A percentile compares a stretch with the other conserved stretches of the same genome.
phyloP scores from a whole-genome alignment of 2,113 vertebrate species.

The Charina bottae region DNA sequence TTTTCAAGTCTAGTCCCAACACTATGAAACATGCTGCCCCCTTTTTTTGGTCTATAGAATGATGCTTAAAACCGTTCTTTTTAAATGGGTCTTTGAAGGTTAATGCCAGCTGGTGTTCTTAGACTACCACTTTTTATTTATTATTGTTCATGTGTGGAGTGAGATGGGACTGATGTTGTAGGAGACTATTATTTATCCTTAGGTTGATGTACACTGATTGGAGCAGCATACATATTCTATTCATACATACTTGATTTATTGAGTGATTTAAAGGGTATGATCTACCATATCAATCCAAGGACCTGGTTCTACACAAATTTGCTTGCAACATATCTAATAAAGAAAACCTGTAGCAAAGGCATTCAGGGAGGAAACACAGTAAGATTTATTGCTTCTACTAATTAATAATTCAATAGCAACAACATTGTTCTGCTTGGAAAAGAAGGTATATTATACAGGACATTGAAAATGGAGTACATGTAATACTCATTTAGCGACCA shows the following conservation, averaged over 20 bases:
- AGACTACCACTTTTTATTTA: background rate
- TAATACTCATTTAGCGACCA: background rate
- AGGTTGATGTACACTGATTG: background rate
- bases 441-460: background rate
- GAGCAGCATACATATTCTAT: background rate
- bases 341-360: background rate
- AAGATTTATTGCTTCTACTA: background rate
- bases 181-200: background rate
- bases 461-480: background rate
- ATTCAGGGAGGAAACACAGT: background rate
- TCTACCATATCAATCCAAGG: background rate
- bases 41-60: background rate
- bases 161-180: background rate
- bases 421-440: background rate
- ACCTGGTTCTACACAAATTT: background rate
- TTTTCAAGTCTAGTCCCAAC: background rate
- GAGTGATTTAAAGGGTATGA: background rate
- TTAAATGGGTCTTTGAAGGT: background rate
- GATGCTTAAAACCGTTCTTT: background rate
- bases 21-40: background rate
- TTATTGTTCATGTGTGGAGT: background rate
- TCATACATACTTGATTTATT: background rate
- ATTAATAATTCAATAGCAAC: background rate
- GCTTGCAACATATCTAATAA: background rate
- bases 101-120: background rate